Base-by-base conservation (phyloP, 2,888 invertebrate species). In the Tetragnatha montana region DNA sequence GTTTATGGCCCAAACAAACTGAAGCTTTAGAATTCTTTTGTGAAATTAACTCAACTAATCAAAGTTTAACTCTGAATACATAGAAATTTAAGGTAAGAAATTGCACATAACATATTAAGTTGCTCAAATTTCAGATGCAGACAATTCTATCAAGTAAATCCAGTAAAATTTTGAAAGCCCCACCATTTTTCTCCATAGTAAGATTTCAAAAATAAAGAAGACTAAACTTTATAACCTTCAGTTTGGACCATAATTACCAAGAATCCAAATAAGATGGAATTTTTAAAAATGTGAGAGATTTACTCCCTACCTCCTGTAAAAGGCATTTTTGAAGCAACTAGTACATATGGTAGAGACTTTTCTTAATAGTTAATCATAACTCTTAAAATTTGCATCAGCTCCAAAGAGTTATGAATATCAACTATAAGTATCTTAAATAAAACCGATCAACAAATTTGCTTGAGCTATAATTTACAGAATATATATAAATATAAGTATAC, bases 381-480 rank as follows among this genome's bases (percentile, higher is more conserved):
- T 60, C 12, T 8, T 60, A 60, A 60, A 60, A 12, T 17, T 12
- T 17, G 10, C 60, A 10, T 4, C 12, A 60, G 60, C 17, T 60
- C 17, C 17, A 14, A 17, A 4, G 6, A 60, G 17, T 12, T 60
- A 60, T 60, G 60, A 12, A 60, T 60, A 12, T 60, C 60, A 60
- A 17, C 17, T 17, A 17, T 12, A 10, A 60, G 60, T 60, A 17
- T 60, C 14, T 81, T 69, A 22, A 84, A 76, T 76, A 76, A 84
- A 84, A 78, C 50, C 84, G 50, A 78, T 70, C 71, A 76, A 84
- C 70, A 70, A 76, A 84, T 22, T 71, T 69, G 69, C 68, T 70
- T 8, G 50, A 84, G 69, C 50, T 84, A 84, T 68, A 73, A 80
- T 73, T 82, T 88, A 88, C 76, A 75, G 17, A 70, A 49, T 74